These are phyloP conservation scores for Pseudomyrmex flavicornis DNA, from an alignment of 1,140 invertebrate species.

Conservation along the genomic window DNA sequence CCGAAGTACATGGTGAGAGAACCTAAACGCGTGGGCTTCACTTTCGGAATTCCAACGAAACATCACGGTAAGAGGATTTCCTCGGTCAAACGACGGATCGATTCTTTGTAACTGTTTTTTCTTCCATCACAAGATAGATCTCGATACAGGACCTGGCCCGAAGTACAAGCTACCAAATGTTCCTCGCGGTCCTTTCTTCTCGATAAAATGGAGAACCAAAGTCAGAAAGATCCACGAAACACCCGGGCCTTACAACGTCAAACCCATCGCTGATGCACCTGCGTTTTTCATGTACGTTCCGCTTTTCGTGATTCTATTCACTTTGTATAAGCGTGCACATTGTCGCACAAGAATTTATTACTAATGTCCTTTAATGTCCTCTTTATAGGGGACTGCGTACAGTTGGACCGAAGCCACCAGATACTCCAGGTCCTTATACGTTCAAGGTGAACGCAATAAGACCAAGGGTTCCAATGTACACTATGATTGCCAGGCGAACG, in stretches of 20 bases:
- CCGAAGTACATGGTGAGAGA: constrained; percentile 74
- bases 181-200: constrained; percentile 65
- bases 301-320: not conserved
- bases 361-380: not conserved
- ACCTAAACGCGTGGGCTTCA: constrained; percentile 64
- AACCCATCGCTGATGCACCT: constrained; percentile 59
- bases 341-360: not conserved
- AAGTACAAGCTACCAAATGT: constrained; percentile 66
- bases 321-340: not conserved
- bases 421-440: not conserved
- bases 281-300: constrained; percentile 73
- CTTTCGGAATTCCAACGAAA: constrained; percentile 64
- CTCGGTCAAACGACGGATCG: constrained; percentile 10
- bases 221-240: constrained; percentile 9
- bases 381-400: constrained; percentile 33
- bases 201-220: constrained; percentile 70
- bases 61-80: constrained; percentile 49
- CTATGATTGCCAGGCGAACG: not conserved
- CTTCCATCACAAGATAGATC: constrained; percentile 1
- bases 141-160: constrained; percentile 69
- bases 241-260: constrained; percentile 74
- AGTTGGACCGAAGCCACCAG: not conserved
- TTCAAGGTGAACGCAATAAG: constrained; percentile 18
- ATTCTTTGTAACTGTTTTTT: not conserved
- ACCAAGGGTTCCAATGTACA: constrained; percentile 46